Conservation (phyloP, 2,888 invertebrate species). For the Beris chalybata region DNA sequence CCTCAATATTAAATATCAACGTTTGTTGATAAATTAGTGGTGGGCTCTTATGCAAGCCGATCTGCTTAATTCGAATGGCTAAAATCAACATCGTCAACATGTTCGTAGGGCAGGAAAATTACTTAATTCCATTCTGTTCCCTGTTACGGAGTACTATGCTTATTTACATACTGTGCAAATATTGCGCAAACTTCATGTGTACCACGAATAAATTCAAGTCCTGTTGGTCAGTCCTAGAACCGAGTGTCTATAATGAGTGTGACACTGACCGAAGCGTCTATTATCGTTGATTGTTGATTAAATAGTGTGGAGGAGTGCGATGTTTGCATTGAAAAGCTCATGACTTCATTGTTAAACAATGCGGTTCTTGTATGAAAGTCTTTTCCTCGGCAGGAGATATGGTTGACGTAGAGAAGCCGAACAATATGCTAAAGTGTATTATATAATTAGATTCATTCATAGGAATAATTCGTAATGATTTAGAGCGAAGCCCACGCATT, state of each 20-base stretch:
- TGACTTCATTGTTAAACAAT: slow-evolving; percentile 4
- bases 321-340: slow-evolving; percentile 13
- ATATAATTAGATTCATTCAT: no score
- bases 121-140: not conserved
- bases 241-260: not conserved
- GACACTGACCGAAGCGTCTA: slow-evolving; percentile 2
- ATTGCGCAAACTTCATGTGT: not conserved
- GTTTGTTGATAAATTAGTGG: no score
- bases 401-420: no score
- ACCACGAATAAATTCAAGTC: not conserved
- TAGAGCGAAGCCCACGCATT: no score
- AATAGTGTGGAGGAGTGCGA: slow-evolving; percentile 11
- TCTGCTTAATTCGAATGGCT: not conserved
- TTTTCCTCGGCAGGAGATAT: no score
- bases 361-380: no score
- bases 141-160: not conserved
- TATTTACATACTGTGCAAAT: slow-evolving; percentile 3
- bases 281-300: slow-evolving; percentile 17
- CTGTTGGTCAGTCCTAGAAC: not conserved
- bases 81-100: not conserved
- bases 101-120: not conserved
- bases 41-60: no score
- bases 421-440: no score
- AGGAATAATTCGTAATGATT: no score
- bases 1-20: no score